Base-by-base conservation (phyloP, 2,113 vertebrate genomes). In the Lepisosteus osseus region DNA sequence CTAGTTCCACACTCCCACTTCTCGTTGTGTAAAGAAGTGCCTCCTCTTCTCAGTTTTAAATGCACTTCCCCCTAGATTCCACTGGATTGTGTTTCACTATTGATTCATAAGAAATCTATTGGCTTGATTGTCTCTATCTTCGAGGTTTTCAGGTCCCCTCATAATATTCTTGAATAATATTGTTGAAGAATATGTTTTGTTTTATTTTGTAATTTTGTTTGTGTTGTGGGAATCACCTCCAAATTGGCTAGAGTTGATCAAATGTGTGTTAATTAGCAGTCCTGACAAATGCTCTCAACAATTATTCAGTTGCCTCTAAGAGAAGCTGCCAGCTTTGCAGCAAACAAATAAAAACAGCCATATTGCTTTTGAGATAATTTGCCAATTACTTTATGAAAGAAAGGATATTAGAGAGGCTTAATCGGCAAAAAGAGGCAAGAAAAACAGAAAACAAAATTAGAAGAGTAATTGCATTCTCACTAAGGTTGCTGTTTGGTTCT, bases 311-410 rank as follows among this genome's bases (percentile, higher is more conserved):
- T 67, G 43, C 17, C 68, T 65, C 76, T 68, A 11, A 47, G 44
- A 68, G 55, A 76, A 67, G 40, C 15, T 44, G 17, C n/a, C 55
- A 6, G 54, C 81, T 51, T 51, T 29, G 82, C 89, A 88, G 85
- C 90, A 92, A 85, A 86, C 55, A 84, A 90, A 88, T 82, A 90
- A 80, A 90, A 84, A 88, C 91, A 89, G 29, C 29, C 86, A 82
- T 83, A 85, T 85, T 82, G 86, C 87, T 90, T 51, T 90, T 87
- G 82, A 89, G 90, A 91, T 93, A 82, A 94, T 95, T 94, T 91
- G 92, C 94, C 90, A 92, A 90, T 86, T 88, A 87, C 83, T 88
- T 86, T 89, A 92, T 93, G 93, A 94, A 94, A 93, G 83, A 87
- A 90, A 90, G 90, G 88, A 90, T 91, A 92, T 93, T 88, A 86